Evolutionary conservation across 1,140 invertebrate species (phyloP), one percentile per base, ranked within the genome.

Genomic region (Saxidomus purpurata): DNA sequence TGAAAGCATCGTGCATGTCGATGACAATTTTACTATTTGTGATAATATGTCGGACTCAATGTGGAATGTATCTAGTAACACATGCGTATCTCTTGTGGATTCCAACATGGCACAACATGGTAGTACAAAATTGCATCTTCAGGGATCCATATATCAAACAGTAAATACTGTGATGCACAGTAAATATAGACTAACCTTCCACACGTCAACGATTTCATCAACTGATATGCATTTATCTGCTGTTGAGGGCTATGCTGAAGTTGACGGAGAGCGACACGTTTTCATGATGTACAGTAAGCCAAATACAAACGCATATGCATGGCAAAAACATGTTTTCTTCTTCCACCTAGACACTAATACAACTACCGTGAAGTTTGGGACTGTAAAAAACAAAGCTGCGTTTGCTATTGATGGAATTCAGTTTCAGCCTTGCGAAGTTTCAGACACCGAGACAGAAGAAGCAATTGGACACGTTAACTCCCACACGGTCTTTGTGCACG

Each of bases 211-310:
- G 40, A 34, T 92, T n/a, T 59, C 89, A 9, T 71, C 82, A 49
- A 47, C 25, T n/a, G 40, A 55, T 15, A 69, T 89, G 8, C 59
- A 49, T 36, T 22, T 89, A 9, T 85, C 89, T 40, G 89, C 82
- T 31, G 83, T 89, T 52, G 91, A 92, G 71, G 91, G 91, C 0
- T 90, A 84, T 63, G 52, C 87, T 6, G 59, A 87, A 11, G 55
- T 92, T 1, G 82, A 90, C 19, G 61, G 74, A 52, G 47, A 82
- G 28, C 63, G 69, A 38, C 91, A 92, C 84, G 87, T 90, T 3
- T 92, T 92, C 59, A 31, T 92, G 22, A 67, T 90, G 63, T 90
- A 92, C 69, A 92, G 49, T 17, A 92, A 90, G 55, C 59, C 82
- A 1, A 36, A 40, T 2, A 55, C 40, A 38, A 69, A 76, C 36